These are phyloP conservation scores for Noctua comes DNA, from an alignment of 2,888 invertebrate species.

Conservation along the genomic window DNA sequence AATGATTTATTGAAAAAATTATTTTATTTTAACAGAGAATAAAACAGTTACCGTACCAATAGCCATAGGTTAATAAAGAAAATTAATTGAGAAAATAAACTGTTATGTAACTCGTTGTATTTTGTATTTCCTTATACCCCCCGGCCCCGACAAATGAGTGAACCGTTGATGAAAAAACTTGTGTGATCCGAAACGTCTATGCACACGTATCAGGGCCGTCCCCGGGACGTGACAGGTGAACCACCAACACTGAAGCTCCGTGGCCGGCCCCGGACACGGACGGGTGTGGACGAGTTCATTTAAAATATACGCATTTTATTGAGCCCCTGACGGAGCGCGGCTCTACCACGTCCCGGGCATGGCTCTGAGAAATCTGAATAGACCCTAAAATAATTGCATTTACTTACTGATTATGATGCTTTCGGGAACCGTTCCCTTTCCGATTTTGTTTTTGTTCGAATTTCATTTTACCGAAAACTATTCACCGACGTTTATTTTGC, in stretches of 20 bases:
- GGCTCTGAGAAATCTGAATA: neutral
- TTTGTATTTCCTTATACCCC: constrained; percentile 9
- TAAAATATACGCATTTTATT: too few relatives aligned
- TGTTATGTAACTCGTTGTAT: constrained; percentile 24
- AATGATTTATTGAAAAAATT: neutral
- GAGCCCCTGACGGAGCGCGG: too few relatives aligned
- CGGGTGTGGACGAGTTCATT: neutral
- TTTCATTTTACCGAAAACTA: too few relatives aligned
- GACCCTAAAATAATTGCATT: neutral
- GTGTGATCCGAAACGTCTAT: neutral
- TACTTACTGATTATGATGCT: neutral
- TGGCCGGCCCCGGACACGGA: neutral
- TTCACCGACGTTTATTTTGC: too few relatives aligned
- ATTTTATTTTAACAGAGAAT: neutral
- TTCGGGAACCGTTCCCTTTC: too few relatives aligned
- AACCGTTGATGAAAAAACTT: neutral
- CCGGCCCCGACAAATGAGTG: neutral
- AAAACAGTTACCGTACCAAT: constrained; percentile 10
- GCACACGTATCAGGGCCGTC: neutral
- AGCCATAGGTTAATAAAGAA: neutral
- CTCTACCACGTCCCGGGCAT: neutral
- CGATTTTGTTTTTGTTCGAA: too few relatives aligned
- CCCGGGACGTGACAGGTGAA: neutral
- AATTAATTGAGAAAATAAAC: constrained; percentile 23
- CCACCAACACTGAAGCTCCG: neutral